Base-by-base conservation (phyloP, 2,113 vertebrate species). In the Pionites leucogaster region DNA sequence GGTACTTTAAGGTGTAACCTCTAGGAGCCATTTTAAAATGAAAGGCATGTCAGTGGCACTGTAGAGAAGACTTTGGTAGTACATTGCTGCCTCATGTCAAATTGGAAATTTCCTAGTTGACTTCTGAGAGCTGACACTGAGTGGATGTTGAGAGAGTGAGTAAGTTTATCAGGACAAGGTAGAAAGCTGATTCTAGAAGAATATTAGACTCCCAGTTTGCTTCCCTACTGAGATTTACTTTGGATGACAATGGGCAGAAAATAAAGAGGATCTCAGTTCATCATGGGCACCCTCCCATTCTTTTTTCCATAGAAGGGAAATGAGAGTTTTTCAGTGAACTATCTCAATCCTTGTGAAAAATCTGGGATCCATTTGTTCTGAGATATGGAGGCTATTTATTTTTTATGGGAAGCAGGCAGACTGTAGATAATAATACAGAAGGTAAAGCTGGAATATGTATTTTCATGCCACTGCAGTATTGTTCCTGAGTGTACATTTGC, bases 331-430 rank as follows among this genome's bases (percentile, higher is more conserved):
- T 74, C 90, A 91, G 81, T 35, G 82, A 95, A 91, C 91, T 95
- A 82, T 82, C 84, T 92, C 93, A 95, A 76, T 95, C 94, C 96
- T 89, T 70, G 91, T 94, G 91, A 96, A 96, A 96, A 95, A 95
- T 95, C 82, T 95, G 95, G 95, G 93, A 95, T 95, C 82, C 84
- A 90, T 97, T 97, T 92, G 72, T 94, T 90, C 64, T 91, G 78
- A 94, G 87, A 82, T 91, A 95, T 74, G 93, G 91, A 90, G 37
- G 67, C 84, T 92, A 95, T 95, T 97, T 95, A 89, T 95, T 96
- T 95, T 96, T 95, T 87, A 95, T 93, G 62, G 86, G 90, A 95
- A 94, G 31, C 67, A 95, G 62, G 71, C 69, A 92, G 63, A 69
- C 67, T 91, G 80, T 75, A 68, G 86, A 80, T 91, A 95, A 89